phyloP scores from a whole-genome alignment of 2,797 vertebrate species.

The Siniperca undulata region DNA sequence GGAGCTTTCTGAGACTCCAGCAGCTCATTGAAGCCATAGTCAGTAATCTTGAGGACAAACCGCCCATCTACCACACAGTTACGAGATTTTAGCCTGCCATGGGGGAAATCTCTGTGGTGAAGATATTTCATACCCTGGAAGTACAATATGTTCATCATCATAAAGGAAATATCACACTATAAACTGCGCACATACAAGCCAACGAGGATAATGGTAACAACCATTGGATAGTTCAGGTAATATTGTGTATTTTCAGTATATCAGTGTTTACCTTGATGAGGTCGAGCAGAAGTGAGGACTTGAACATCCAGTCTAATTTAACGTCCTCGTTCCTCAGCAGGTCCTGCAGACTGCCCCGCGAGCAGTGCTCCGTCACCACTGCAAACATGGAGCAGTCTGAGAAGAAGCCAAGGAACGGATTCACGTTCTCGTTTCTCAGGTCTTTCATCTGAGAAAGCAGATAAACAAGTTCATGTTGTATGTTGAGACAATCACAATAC shows the following conservation, averaged over 20 bases:
- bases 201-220: not conserved
- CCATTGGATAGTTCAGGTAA: not conserved
- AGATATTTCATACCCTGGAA: constrained; percentile 94
- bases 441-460: constrained; percentile 87
- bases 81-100: constrained; percentile 92
- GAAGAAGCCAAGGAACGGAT: constrained; percentile 89
- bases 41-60: constrained; percentile 95
- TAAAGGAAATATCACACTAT: not conserved
- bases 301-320: constrained; percentile 93
- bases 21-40: constrained; percentile 91
- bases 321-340: constrained; percentile 89
- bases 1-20: constrained; percentile 89
- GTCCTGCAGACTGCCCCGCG: constrained; percentile 88
- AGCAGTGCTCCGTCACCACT: constrained; percentile 90
- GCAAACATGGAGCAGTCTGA: constrained; percentile 85
- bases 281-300: constrained; percentile 89
- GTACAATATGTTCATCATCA: constrained; percentile 24
- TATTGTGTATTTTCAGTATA: not conserved
- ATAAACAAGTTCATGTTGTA: not conserved
- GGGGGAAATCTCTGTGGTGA: constrained; percentile 90
- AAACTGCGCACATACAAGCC: not conserved
- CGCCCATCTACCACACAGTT: constrained; percentile 95
- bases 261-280: constrained; percentile 86
- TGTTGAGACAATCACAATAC: not conserved
- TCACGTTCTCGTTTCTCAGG: constrained; percentile 90